Base-by-base conservation (phyloP, 2,797 vertebrate genomes). In the Alosa sapidissima region DNA sequence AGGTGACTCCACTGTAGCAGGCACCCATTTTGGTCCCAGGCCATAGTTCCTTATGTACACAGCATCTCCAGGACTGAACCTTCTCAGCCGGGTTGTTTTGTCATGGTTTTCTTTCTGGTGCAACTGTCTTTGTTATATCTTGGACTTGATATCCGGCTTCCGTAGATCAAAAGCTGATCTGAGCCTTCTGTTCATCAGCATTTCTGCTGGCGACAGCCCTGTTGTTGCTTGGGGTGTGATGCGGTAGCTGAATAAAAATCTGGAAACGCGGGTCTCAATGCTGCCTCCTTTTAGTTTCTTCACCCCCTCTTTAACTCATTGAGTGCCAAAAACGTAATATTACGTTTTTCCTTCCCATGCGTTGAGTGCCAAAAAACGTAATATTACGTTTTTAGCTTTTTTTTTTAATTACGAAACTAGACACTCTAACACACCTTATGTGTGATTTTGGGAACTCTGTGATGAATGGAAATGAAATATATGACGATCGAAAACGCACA, bases 201-300 rank as follows among this genome's bases (percentile, higher is more conserved):
- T 33, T 65, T 65, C 62, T 33, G 62, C 24, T 33, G 62, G 62
- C 3, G 62, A 65, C 5, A 65, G 13, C 2, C 62, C 62, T 65
- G 62, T 65, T 33, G 62, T 65, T 13, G 62, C 5, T 3, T 65
- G 62, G 1, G 45, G 86, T 19, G 68, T 87, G 19, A 85, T 55
- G 0, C 45, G 24, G n/a, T 83, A 83, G 13, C 58, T 83, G 51
- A 87, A 87, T 19, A 87, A 75, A 11, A 87, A 78, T 48, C 47
- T 52, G 11, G 68, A 81, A 0, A 87, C 11, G 3, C 54, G 5
- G 2, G 84, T 51, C 28, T 21, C 3, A n/a, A 52, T 85, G 0
- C 51, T 85, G 0, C 65, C 65, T 21, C 52, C 55, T 62, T 24
- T 36, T 1, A 54, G 45, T 52, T 82, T 86, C 21, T 84, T 84